phyloP scores from a whole-genome alignment of 1,140 invertebrate genomes.

The Bombus cullumanus region DNA sequence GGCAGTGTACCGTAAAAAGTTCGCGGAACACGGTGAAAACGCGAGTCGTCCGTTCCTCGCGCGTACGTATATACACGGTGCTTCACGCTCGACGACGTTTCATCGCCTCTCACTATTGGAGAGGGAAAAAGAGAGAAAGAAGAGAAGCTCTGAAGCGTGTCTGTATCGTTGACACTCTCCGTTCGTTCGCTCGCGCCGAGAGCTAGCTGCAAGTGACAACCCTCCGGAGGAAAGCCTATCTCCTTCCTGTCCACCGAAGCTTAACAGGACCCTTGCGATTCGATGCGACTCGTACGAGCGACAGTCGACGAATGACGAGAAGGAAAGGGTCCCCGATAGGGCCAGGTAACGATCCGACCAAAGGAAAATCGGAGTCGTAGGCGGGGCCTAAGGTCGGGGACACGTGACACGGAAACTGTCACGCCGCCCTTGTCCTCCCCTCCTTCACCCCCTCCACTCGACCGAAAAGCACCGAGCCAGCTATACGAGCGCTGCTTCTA shows the following conservation, averaged over 20 bases:
- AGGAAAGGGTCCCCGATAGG: conserved; percentile 40
- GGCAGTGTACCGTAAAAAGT: conserved; percentile 66
- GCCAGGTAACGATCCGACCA: conserved; percentile 64
- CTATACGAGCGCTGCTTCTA: conserved; percentile 49
- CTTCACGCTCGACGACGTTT: conserved; percentile 59
- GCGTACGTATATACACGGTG: conserved; percentile 46
- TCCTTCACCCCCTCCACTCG: conserved; percentile 55
- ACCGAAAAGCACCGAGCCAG: conserved; percentile 64
- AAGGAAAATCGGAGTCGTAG: conserved; percentile 77
- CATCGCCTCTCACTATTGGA: conserved; percentile 28
- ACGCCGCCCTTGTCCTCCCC: conserved; percentile 79
- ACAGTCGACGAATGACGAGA: conserved; percentile 48
- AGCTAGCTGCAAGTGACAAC: conserved; percentile 36
- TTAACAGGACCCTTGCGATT: background rate
- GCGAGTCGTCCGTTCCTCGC: conserved; percentile 45
- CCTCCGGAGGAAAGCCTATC: background rate
- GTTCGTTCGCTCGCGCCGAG: background rate
- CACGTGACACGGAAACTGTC: conserved; percentile 83
- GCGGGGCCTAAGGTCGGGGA: conserved; percentile 81
- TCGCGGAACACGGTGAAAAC: conserved; percentile 59
- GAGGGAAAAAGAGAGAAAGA: conserved; percentile 23
- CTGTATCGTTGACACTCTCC: conserved; percentile 35
- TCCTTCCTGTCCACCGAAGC: too few relatives aligned
- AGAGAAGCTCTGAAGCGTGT: conserved; percentile 12
- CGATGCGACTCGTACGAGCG: conserved; percentile 1